Conservation (phyloP, 2,113 vertebrate species). For the Dicerorhinus sumatrensis region DNA sequence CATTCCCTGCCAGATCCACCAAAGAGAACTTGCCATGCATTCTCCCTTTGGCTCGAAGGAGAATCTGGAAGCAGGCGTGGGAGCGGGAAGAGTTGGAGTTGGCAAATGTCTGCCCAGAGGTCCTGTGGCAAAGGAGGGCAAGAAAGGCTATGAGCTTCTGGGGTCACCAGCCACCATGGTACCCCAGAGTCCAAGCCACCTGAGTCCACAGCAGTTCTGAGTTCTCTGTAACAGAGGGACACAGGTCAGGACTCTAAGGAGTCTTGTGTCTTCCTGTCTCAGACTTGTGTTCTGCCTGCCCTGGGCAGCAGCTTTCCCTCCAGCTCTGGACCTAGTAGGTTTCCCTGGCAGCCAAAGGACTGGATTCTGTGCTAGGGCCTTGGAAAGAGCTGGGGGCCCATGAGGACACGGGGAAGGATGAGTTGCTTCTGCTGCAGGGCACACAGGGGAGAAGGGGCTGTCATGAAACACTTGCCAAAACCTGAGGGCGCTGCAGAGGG, state of each 20-base stretch:
- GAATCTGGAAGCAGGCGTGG: constrained; percentile 96
- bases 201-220: background rate
- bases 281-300: background rate
- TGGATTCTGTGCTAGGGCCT: background rate
- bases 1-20: constrained; percentile 98
- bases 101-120: constrained; percentile 97
- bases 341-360: background rate
- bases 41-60: constrained; percentile 89
- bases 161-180: background rate
- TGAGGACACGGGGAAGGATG: background rate
- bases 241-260: background rate
- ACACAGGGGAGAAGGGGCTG: background rate
- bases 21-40: constrained; percentile 96
- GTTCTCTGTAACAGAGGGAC: background rate
- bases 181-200: background rate
- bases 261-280: background rate
- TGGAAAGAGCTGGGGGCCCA: background rate
- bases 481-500: background rate
- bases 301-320: background rate
- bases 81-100: constrained; percentile 97
- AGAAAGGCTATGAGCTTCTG: constrained; percentile 18
- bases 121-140: constrained; percentile 86
- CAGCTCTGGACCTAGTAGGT: background rate
- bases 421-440: background rate
- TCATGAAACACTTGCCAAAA: background rate